Evolutionary conservation across 2,888 invertebrate species (phyloP), one percentile per base, ranked within the genome.

Genomic region (Willowsia nigromaculata): DNA sequence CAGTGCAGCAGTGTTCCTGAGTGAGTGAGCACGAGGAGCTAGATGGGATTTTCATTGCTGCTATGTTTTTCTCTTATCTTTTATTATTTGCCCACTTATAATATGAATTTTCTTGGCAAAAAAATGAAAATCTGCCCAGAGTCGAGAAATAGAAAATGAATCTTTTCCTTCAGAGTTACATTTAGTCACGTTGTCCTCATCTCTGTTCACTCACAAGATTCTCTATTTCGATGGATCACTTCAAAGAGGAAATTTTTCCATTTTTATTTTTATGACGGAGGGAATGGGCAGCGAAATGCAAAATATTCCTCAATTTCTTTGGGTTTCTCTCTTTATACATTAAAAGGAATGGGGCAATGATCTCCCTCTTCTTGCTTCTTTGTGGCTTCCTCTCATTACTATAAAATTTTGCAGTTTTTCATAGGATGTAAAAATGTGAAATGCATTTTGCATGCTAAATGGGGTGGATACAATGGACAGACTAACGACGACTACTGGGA

Each of bases 401-500:
- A 30, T 25, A 56, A 56, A 56, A 56, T 4, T n/a, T 30, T 62
- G 62, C 30, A 62, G 62, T 27, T 59, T 18, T 53, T 4, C 50
- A 6, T 25, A 7, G 15, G 71, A 74, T n/a, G 18, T n/a, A 74
- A 76, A 50, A 78, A 78, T 53, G 11, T 76, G 50, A 18, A 53
- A 18, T 50, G 78, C 30, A 78, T 78, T 78, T 78, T 53, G 3
- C 11, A 40, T 40, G 53, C 53, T 78, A 78, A 78, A 78, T 78
- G 78, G 78, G 78, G 78, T 78, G 74, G 9, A 47, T n/a, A 74
- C 47, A 22, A 78, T 53, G 53, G 25, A 22, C 68, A 37, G 37
- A 33, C 68, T 68, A 37, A 25, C 43, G 71, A 71, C 71, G 11
- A 13, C 22, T 3, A 3, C 18, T 13, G 6, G 15, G 13, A 33